Percentiles rank a stretch among this genome's conserved stretches.
Conservation (phyloP, 2,888 invertebrate species). For the Tridacna gigas region DNA sequence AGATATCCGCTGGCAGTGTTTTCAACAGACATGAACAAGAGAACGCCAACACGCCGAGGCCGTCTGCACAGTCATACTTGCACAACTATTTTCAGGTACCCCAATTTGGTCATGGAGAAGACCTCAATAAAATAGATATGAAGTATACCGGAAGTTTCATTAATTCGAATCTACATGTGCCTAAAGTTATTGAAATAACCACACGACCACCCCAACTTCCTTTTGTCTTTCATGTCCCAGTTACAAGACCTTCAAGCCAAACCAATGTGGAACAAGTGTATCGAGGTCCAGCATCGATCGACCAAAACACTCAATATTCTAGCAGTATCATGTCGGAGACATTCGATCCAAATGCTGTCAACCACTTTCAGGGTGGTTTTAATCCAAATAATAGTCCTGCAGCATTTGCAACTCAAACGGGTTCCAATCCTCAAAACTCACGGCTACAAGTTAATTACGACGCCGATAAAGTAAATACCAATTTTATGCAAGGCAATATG, state of each 20-base stretch:
- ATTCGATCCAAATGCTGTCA: slow-evolving; percentile 67
- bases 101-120: too few relatives aligned
- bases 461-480: slow-evolving; percentile 43
- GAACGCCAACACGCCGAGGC: not conserved
- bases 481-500: slow-evolving; percentile 22
- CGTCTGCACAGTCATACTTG: too few relatives aligned
- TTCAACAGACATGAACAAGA: not conserved
- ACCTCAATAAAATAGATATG: not conserved
- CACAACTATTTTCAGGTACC: too few relatives aligned
- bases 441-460: slow-evolving; percentile 12
- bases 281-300: too few relatives aligned
- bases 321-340: slow-evolving; percentile 31
- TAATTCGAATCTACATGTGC: not conserved
- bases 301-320: not conserved
- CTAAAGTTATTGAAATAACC: not conserved
- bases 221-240: not conserved
- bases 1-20: slow-evolving; percentile 11
- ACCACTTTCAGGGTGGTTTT: slow-evolving; percentile 62
- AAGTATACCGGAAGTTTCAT: slow-evolving; percentile 14
- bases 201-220: not conserved
- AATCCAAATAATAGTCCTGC: slow-evolving; percentile 32
- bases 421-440: slow-evolving; percentile 36
- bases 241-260: not conserved
- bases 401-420: slow-evolving; percentile 52
- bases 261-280: too few relatives aligned